Evolutionary conservation across 1,140 invertebrate species (phyloP), one percentile per base, ranked within the genome.

Genomic region (Antheraea pernyi): DNA sequence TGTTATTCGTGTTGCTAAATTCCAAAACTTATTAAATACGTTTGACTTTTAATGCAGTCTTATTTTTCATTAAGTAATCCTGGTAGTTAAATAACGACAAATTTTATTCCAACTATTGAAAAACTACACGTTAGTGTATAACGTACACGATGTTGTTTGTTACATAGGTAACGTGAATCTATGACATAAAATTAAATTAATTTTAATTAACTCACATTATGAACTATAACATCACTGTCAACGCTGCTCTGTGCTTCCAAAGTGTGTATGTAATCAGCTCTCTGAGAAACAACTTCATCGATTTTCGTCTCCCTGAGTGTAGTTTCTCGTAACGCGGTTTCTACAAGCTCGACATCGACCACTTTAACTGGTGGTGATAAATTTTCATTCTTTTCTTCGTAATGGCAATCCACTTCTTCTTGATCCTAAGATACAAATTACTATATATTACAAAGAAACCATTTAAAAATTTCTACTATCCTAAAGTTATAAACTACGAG

Each of bases 211-310:
- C 83, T 88, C 76, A 93, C 92, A 85, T 92, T 92, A 77, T 93
- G 92, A 10, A 85, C 90, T 37, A 92, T 89, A 59, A 91, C 91
- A 82, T 93, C 92, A 61, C 92, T 93, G 53, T 93, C 92, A 6
- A 92, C 84, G 66, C 92, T 93, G 78, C 92, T 93, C 77, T 93
- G 92, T 7, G 89, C 88, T 48, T 92, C 88, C 36, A 92, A 75
- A 0, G 91, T 86, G 71, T 92, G 91, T 4, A 92, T 88, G 68
- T 92, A 92, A 11, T 89, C 89, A 7, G 88, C 77, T 7, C 85
- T 80, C 39, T 88, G 82, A 2, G 89, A 80, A n/a, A 83, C 78
- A 19, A 92, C 82, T 36, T 91, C 85, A 63, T 91, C 91, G 7
- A 93, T 92, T 76, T 82, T 86, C 8, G 90, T 92, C 74, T 93